Evolutionary conservation across 2,797 vertebrate genomes (phyloP).

Genomic region (Halcyon chelicuti): DNA sequence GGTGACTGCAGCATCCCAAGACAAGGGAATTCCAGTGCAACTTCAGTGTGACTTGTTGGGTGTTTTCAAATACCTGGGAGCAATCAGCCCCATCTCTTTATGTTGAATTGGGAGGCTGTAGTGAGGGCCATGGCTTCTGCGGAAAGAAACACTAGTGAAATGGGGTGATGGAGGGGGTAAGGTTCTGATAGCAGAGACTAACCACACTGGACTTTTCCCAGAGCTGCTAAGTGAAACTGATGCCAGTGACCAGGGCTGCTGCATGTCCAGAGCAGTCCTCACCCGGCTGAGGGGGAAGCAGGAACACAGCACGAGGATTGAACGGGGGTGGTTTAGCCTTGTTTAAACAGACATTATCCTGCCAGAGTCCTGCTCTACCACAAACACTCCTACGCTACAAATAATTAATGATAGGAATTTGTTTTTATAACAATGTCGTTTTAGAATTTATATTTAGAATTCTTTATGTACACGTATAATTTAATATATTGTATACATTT

Average conservation of each 20-base stretch:
- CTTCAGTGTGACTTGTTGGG: neutral
- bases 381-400: neutral
- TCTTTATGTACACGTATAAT: neutral
- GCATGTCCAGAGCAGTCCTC: neutral
- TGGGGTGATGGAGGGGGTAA: neutral
- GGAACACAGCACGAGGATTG: fast-evolving
- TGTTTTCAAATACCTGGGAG: neutral
- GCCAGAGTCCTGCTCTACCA: neutral
- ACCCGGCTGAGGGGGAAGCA: neutral
- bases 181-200: neutral
- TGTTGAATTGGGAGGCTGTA: neutral
- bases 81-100: neutral
- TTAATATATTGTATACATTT: neutral
- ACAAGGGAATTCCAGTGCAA: neutral
- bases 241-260: neutral
- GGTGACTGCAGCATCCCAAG: neutral
- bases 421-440: neutral
- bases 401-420: neutral
- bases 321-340: neutral
- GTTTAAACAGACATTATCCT: neutral
- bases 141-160: neutral
- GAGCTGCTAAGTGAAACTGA: neutral
- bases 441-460: neutral
- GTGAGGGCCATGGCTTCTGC: fast-evolving
- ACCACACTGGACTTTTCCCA: neutral